Conservation (phyloP, 2,113 vertebrate genomes). For the Chaetodon trifascialis region DNA sequence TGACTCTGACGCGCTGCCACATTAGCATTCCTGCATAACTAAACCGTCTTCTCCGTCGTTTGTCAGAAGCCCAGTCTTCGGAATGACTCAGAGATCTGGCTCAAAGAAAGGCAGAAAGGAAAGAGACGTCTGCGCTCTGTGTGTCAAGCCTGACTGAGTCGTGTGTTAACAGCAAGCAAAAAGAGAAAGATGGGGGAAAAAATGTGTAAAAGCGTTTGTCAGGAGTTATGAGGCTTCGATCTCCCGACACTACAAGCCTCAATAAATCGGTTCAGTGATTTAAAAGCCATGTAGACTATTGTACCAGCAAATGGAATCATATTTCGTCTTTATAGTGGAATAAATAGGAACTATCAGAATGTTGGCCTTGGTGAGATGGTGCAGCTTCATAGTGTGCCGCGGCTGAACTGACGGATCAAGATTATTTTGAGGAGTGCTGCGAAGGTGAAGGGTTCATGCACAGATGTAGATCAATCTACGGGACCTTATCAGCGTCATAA, state of each 20-base stretch:
- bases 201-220: constrained; percentile 54
- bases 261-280: constrained; percentile 71
- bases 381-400: not conserved
- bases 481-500: constrained; percentile 40
- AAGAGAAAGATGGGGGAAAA: not conserved
- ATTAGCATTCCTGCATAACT: constrained; percentile 55
- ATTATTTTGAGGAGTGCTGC: constrained; percentile 10
- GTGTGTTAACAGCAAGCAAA: constrained; percentile 54
- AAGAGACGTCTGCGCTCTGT: constrained; percentile 40
- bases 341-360: constrained; percentile 50
- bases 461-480: constrained; percentile 42
- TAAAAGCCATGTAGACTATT: constrained; percentile 64
- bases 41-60: constrained; percentile 26
- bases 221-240: constrained; percentile 71
- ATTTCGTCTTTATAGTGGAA: constrained; percentile 66
- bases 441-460: constrained; percentile 37
- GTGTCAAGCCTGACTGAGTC: constrained; percentile 57
- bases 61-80: constrained; percentile 39
- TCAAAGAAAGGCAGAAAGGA: constrained; percentile 35
- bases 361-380: constrained; percentile 37
- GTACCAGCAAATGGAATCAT: constrained; percentile 71
- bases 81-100: constrained; percentile 50
- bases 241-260: constrained; percentile 55
- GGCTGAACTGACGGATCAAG: constrained; percentile 11
- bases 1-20: constrained; percentile 27